Evolutionary conservation across 2,113 vertebrate species (phyloP), one percentile per base, ranked within the genome.

Genomic region (Anarrhichthys ocellatus): DNA sequence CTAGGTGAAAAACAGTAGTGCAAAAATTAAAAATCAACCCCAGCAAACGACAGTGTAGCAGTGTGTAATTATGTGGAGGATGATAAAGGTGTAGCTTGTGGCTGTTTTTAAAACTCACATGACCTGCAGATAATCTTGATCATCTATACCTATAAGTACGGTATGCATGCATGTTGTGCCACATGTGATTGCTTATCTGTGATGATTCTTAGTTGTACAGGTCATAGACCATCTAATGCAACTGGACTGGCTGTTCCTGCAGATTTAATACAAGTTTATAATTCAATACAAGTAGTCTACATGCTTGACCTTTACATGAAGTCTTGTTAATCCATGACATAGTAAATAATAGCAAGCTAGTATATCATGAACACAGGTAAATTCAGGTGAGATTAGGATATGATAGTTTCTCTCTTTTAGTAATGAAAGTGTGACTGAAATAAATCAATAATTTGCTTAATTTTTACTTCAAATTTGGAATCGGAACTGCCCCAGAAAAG

Each of bases 101-200:
- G 34, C 32, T 69, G 34, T 5, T 74, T 82, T 64, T 40, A 73
- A 62, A 80, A 15, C 44, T 83, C 54, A 15, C 52, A 44, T 61
- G 70, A 76, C 27, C 38, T 32, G 46, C 36, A 63, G 32, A 54
- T 52, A 9, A 48, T 61, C 50, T 27, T 8, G 38, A 68, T 68
- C 5, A 38, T 36, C n/a, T 50, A 2, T 17, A 50, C 54, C 42
- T 22, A 27, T 22, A 20, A 27, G 17, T 48, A 36, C 22, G 13
- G 11, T 59, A 29, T 9, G 15, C 32, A 15, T 36, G 44, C 17
- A 69, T 34, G 65, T 13, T 63, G 59, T 44, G 61, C 22, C 58
- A 9, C 7, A 9, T n/a, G 34, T 6, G 8, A 46, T 67, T 1
- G 20, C 66, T 10, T 29, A 46, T 46, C 18, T n/a, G 32, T 54